phyloP scores from a whole-genome alignment of 2,113 vertebrate genomes.

The Pandion haliaetus region DNA sequence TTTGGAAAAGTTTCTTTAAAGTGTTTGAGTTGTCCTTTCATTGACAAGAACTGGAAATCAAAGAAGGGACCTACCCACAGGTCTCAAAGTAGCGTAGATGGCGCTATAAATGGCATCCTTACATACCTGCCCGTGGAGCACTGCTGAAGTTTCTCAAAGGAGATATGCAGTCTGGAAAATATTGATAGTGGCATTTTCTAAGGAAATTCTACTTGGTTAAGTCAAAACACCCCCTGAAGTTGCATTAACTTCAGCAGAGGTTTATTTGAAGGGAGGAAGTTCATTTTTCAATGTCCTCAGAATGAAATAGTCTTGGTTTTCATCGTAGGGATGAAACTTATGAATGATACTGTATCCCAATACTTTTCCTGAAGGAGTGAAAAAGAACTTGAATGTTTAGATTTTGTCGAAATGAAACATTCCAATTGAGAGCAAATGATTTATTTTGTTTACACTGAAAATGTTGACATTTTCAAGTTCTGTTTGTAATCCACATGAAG shows the following conservation, averaged over 20 bases:
- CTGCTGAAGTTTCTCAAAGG: not conserved
- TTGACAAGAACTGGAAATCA: not conserved
- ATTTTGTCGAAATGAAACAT: constrained; percentile 1
- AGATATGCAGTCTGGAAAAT: not conserved
- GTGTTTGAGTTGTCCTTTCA: not conserved
- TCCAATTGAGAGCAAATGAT: not conserved
- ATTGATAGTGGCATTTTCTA: not conserved
- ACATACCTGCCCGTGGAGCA: not conserved
- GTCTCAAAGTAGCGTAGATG: not conserved
- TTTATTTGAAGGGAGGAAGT: not conserved
- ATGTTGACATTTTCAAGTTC: constrained; percentile 13
- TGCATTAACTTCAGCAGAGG: not conserved
- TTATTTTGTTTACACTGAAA: constrained; percentile 31
- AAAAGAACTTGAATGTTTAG: not conserved
- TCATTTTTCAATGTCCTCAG: not conserved
- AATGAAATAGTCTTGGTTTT: not conserved
- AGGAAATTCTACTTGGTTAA: not conserved
- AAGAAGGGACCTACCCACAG: not conserved
- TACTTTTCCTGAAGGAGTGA: not conserved
- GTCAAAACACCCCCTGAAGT: not conserved
- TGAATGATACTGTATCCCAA: not conserved
- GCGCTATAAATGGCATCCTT: not conserved
- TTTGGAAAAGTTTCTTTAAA: not conserved
- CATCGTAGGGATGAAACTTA: not conserved
- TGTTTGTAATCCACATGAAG: not conserved